Evolutionary conservation across 2,888 invertebrate species (phyloP).

Genomic region (Lymantria dispar): DNA sequence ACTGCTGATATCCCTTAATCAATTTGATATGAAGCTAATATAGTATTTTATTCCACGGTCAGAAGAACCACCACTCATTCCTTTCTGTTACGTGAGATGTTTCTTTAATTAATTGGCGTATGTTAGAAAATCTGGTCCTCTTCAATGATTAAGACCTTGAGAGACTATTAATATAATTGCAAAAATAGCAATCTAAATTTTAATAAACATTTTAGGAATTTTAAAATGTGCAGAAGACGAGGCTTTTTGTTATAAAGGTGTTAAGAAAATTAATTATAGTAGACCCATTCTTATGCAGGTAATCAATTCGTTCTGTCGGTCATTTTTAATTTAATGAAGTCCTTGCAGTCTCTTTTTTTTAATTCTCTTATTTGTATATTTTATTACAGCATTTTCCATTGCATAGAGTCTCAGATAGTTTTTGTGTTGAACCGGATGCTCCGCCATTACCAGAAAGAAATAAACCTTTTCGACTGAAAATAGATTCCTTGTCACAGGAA

Average conservation of each 20-base stretch:
- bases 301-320: not conserved
- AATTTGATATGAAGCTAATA: no score
- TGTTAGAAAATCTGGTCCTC: no score
- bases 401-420: constrained; percentile 91
- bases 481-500: constrained; percentile 93
- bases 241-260: constrained; percentile 48
- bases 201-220: constrained; percentile 44
- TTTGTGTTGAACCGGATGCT: constrained; percentile 91
- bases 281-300: constrained; percentile 92
- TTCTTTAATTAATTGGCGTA: no score
- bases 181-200: no score
- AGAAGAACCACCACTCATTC: no score
- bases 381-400: constrained; percentile 95
- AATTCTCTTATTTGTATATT: not conserved
- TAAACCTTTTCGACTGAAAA: constrained; percentile 88
- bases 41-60: no score
- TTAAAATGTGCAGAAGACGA: constrained; percentile 51
- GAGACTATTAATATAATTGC: no score
- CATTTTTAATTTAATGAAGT: not conserved
- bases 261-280: constrained; percentile 82
- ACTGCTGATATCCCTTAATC: no score
- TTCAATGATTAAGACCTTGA: no score
- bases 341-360: not conserved
- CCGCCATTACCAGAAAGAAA: constrained; percentile 87
- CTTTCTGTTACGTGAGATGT: no score